Base-by-base conservation (phyloP, 2,888 invertebrate species). In the Platycheirus albimanus region DNA sequence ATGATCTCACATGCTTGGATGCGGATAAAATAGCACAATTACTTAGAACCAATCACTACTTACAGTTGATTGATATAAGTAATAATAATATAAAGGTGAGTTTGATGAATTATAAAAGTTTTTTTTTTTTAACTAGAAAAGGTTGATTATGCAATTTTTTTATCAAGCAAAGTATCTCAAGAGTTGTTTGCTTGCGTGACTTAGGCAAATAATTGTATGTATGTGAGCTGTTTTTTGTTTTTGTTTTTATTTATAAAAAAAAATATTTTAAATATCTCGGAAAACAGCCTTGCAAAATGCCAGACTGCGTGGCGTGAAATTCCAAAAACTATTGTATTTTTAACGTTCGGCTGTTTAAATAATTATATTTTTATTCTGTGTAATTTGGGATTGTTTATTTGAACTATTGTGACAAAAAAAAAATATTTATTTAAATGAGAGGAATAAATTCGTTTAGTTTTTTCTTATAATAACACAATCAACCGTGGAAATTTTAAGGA, bases 11-110 rank as follows among this genome's bases (percentile, higher is more conserved):
- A 61, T 92, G 93, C 24, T 91, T 92, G 28, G 97, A 98, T 91
- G 97, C 96, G 11, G 92, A 93, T 72, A 96, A 96, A 86, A 92
- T 98, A 17, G 95, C 94, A 47, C 94, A 94, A 58, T 91, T 97
- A 87, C 92, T 98, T 78, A 93, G 94, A 85, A 92, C 93, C 87
- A 98, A 97, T 91, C 93, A 93, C 67, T 92, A 93, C 63, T 92
- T 98, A 85, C 95, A 96, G 88, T 91, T 97, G 80, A 91, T 98
- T 41, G 97, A 98, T 89, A 92, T 98, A 67, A 95, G 97, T 91
- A 95, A 94, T 87, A 93, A 94, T 86, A 91, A 92, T 83, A 93
- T 94, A 88, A 91, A 93, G 91, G 92, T 92, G 43, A 76, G 85
- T 72, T 63, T n/a, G 6, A 8, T 8, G 30, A 33, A 2, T 33